Conservation (phyloP, 2,888 invertebrate genomes). For the Chaetogeoica ovagalla region DNA sequence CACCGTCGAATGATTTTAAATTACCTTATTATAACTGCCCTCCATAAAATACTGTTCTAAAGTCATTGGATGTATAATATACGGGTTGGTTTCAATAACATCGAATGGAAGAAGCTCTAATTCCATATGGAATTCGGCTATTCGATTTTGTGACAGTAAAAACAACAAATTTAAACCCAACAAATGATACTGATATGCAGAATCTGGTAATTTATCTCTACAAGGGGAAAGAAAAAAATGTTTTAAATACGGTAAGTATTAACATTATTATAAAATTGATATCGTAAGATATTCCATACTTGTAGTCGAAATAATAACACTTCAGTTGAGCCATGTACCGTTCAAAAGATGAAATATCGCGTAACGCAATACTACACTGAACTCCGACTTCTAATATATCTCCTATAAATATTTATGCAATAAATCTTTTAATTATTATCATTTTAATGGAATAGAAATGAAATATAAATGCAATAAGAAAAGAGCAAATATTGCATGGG, state of each 20-base stretch:
- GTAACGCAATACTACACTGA: constrained; percentile 89
- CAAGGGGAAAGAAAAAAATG: constrained; percentile 52
- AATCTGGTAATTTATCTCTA: constrained; percentile 82
- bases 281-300: constrained; percentile 60
- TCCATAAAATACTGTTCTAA: constrained; percentile 99
- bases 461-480: no score
- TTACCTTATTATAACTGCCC: constrained; percentile 95
- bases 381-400: constrained; percentile 95
- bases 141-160: constrained; percentile 90
- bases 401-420: constrained; percentile 60
- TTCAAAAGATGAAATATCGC: constrained; percentile 94
- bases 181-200: constrained; percentile 90
- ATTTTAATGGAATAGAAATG: no score
- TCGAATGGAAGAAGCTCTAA: constrained; percentile 89
- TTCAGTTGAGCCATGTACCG: constrained; percentile 96
- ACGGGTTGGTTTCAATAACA: constrained; percentile 88
- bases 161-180: constrained; percentile 92
- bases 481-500: no score
- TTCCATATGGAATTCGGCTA: constrained; percentile 98
- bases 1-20: neutral
- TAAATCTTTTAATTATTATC: neutral
- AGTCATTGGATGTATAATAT: constrained; percentile 90
- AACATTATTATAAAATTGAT: constrained; percentile 34
- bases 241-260: neutral
- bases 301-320: constrained; percentile 94